Conservation (phyloP, 2,797 vertebrate genomes). For the Huso huso region DNA sequence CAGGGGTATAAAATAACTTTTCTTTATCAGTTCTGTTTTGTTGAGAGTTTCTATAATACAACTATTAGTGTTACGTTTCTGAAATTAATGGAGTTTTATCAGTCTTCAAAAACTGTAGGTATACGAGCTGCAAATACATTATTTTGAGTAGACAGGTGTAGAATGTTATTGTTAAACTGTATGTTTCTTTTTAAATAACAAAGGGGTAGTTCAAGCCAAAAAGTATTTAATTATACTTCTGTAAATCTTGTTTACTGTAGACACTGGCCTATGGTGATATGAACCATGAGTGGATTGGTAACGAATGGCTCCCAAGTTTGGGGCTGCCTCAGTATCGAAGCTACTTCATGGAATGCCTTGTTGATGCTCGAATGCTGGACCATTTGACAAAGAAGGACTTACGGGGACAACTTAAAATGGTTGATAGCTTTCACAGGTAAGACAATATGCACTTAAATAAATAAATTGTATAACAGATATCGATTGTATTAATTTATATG, state of each 20-base stretch:
- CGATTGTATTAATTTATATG: neutral
- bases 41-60: too few relatives aligned
- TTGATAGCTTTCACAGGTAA: conserved; percentile 93
- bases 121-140: too few relatives aligned
- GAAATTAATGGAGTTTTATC: too few relatives aligned
- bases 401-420: conserved; percentile 93
- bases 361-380: conserved; percentile 94
- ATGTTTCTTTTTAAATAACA: too few relatives aligned
- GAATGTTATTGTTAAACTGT: too few relatives aligned
- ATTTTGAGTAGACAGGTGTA: too few relatives aligned
- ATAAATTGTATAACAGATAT: neutral
- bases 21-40: too few relatives aligned
- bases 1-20: too few relatives aligned
- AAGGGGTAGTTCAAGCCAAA: too few relatives aligned
- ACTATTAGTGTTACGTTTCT: too few relatives aligned
- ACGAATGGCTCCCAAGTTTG: conserved; percentile 90
- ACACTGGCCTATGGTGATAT: conserved; percentile 92
- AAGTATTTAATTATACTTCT: too few relatives aligned
- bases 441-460: neutral
- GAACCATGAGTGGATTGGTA: conserved; percentile 98
- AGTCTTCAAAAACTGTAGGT: too few relatives aligned
- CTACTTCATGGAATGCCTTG: conserved; percentile 97
- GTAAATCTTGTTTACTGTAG: conserved; percentile 36
- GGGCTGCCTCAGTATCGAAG: conserved; percentile 92
- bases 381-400: conserved; percentile 96